Percentiles rank a stretch among this genome's conserved stretches.
These are phyloP conservation scores for Lagopus muta DNA, from an alignment of 2,113 vertebrate genomes.

Conservation along the genomic window DNA sequence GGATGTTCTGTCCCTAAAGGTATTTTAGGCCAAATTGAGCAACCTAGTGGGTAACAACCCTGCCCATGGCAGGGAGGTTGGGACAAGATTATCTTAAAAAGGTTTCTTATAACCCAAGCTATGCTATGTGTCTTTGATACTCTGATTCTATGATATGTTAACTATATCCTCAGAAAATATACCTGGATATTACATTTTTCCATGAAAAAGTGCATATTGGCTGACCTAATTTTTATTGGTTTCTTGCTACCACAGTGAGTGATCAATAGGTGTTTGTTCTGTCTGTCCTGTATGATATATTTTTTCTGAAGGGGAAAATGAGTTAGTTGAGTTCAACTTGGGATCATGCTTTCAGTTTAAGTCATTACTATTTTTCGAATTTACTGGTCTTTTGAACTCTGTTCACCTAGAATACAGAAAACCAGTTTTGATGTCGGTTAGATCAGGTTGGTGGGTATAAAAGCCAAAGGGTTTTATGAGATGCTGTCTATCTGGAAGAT, in stretches of 20 bases:
- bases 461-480: background rate
- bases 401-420: background rate
- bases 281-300: background rate
- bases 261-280: background rate
- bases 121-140: background rate
- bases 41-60: background rate
- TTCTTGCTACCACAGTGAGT: background rate
- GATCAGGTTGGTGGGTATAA: fast-evolving
- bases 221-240: background rate
- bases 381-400: background rate
- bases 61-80: background rate
- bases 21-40: background rate
- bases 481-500: background rate
- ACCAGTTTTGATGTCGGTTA: background rate
- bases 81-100: background rate
- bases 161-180: background rate
- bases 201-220: background rate
- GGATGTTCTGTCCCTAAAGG: background rate
- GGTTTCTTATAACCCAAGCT: background rate
- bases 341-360: background rate
- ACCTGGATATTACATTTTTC: background rate
- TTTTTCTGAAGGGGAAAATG: background rate
- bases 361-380: background rate
- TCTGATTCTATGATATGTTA: background rate
- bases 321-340: background rate